These are phyloP conservation scores for Diarsia brunnea DNA, from an alignment of 2,888 invertebrate genomes.

Conservation along the genomic window DNA sequence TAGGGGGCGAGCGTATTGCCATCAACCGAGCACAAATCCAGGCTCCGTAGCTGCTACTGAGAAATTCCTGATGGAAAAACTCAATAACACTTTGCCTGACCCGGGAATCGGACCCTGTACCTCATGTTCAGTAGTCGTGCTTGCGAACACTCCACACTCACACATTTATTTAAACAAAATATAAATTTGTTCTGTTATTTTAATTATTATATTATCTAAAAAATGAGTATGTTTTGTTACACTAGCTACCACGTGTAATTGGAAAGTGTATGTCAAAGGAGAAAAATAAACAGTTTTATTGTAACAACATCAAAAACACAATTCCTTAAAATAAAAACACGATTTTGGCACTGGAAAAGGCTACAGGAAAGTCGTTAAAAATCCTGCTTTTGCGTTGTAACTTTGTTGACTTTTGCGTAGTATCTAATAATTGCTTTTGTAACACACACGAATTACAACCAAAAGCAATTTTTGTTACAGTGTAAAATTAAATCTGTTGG, in stretches of 20 bases:
- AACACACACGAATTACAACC: neutral
- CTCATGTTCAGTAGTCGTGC: too few relatives aligned
- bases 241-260: neutral
- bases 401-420: neutral
- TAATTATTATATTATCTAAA: neutral
- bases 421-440: too few relatives aligned
- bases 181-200: too few relatives aligned
- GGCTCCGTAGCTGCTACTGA: too few relatives aligned
- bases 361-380: neutral
- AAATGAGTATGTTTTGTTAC: neutral
- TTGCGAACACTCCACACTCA: too few relatives aligned
- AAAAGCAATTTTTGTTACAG: neutral
- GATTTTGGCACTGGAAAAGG: neutral
- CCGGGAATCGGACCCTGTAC: too few relatives aligned
- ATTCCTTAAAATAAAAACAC: neutral
- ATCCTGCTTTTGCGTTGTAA: neutral
- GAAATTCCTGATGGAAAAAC: too few relatives aligned
- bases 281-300: neutral
- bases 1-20: too few relatives aligned
- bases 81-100: too few relatives aligned
- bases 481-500: neutral
- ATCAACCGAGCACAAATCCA: too few relatives aligned
- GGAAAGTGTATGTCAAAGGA: neutral
- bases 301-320: neutral
- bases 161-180: neutral